These are phyloP conservation scores for Trypoxylus dichotomus DNA, from an alignment of 1,140 invertebrate species.

Conservation along the genomic window DNA sequence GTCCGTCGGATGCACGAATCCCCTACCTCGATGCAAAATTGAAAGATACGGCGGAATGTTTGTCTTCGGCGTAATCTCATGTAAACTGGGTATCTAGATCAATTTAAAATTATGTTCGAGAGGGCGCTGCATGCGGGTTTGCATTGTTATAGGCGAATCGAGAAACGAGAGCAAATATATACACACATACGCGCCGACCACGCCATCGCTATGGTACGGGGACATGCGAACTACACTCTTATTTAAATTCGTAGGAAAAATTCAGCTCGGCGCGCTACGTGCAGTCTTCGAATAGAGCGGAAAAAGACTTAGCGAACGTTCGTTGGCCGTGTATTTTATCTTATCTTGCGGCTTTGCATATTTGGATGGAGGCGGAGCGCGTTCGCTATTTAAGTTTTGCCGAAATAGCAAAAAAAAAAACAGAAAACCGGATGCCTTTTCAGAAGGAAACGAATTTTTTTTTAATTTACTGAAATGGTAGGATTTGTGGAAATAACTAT, in stretches of 20 bases:
- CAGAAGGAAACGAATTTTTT: background rate
- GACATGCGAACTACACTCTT: constrained; percentile 1
- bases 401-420: background rate
- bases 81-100: constrained; percentile 25
- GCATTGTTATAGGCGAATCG: constrained; percentile 5
- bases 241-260: background rate
- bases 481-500: no score
- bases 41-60: constrained; percentile 25
- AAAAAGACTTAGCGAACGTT: background rate
- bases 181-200: background rate
- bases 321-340: background rate
- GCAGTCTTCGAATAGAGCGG: background rate
- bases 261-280: background rate
- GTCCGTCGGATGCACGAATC: background rate
- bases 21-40: constrained; percentile 1
- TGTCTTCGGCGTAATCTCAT: constrained; percentile 16
- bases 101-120: constrained; percentile 24
- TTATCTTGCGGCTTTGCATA: background rate
- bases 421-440: background rate
- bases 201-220: background rate
- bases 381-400: background rate
- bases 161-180: background rate
- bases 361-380: background rate
- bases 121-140: constrained; percentile 6
- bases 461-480: no score